Evolutionary conservation across 1,140 invertebrate genomes (phyloP).

Genomic region (Meteorus sp.): DNA sequence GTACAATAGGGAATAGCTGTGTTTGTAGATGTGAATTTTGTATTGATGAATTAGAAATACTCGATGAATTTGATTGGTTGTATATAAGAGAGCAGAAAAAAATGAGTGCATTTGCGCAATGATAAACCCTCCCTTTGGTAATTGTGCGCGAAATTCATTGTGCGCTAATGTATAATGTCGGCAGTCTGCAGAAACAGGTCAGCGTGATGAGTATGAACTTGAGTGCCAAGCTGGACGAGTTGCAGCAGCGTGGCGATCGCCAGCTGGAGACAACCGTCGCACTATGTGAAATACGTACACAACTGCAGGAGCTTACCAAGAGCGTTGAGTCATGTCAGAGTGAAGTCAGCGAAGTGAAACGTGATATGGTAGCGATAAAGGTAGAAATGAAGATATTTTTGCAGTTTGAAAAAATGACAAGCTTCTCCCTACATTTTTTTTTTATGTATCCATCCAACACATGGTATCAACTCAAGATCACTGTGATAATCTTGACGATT

Average conservation of each 20-base stretch:
- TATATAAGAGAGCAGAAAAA: too few relatives aligned
- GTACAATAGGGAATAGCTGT: too few relatives aligned
- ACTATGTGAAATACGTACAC: constrained; percentile 85
- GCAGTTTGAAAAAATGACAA: too few relatives aligned
- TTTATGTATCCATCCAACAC: too few relatives aligned
- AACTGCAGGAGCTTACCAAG: constrained; percentile 89
- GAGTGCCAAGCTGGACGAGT: constrained; percentile 86
- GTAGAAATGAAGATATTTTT: too few relatives aligned
- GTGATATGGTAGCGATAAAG: constrained; percentile 91
- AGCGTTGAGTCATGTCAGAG: constrained; percentile 91
- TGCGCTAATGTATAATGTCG: constrained; percentile 39
- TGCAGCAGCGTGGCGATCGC: constrained; percentile 83
- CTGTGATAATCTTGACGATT: too few relatives aligned
- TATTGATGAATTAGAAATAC: too few relatives aligned
- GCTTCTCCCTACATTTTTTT: too few relatives aligned
- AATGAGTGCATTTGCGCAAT: constrained; percentile 27
- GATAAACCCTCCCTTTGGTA: too few relatives aligned
- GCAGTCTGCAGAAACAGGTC: constrained; percentile 92
- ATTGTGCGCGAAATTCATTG: constrained; percentile 18
- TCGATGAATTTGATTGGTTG: too few relatives aligned
- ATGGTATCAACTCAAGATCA: too few relatives aligned
- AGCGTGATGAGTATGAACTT: constrained; percentile 95
- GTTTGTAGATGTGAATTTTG: too few relatives aligned
- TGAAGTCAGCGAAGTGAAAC: constrained; percentile 88
- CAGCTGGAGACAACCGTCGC: constrained; percentile 88